Evolutionary conservation across 2,888 invertebrate genomes (phyloP), one percentile per base, ranked within the genome.

Genomic region (Ochropleura plecta): DNA sequence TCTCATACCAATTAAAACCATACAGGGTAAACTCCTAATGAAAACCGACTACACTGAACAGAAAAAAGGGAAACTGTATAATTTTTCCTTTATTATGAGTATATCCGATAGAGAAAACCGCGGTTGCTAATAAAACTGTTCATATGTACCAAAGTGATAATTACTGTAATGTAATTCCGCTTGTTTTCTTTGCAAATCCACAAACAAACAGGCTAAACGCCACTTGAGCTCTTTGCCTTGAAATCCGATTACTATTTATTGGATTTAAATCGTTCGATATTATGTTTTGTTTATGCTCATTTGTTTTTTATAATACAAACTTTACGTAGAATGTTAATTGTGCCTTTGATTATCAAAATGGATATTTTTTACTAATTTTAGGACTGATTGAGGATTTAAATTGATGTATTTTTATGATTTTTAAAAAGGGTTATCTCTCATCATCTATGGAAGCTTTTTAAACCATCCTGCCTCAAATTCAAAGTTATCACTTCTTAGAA

Each of bases 121-220:
- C 86, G 49, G 65, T 20, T 68, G 46, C 62, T 63, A 85, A 78
- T 85, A 78, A 83, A 82, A 82, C 65, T 78, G 86, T 74, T 74
- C 68, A 78, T 83, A 83, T 64, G 78, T 62, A 63, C n/a, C 18
- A 20, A 85, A 82, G 73, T 74, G 83, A 67, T 85, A 74, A 82
- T 85, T 78, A 73, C 83, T 59, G 62, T 85, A 85, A 85, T 78
- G 66, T 82, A 85, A 78, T 83, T 68, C 53, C 48, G 20, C n/a
- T 73, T 67, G 60, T 82, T 73, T 72, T 70, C 72, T 82, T 82
- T 76, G 67, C 73, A 82, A 85, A 82, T 85, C 67, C 60, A 82
- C 85, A 77, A 85, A 82, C 67, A 82, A 81, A 57, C 55, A 16
- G 20, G 55, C 12, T 71, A 66, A 82, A 75, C 53, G 30, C 70